These are phyloP conservation scores for Anthrax anthrax DNA, from an alignment of 2,888 invertebrate species.

Conservation along the genomic window DNA sequence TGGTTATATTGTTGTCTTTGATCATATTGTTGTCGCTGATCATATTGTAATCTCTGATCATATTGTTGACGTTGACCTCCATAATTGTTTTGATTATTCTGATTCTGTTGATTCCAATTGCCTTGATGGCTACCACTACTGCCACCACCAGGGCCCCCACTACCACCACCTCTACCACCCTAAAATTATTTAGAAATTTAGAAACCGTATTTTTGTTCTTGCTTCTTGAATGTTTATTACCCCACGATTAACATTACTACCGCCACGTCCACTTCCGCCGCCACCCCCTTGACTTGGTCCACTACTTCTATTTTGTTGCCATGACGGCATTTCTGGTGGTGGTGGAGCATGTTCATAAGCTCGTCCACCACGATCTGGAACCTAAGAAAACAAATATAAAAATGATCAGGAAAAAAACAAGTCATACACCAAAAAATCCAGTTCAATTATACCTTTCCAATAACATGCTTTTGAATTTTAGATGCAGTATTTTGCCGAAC, in stretches of 20 bases:
- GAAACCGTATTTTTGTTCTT: not conserved
- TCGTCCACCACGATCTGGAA: conserved; percentile 89
- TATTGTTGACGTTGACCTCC: conserved; percentile 19
- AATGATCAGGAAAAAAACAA: not conserved
- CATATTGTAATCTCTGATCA: conserved; percentile 13
- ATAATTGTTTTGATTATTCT: conserved; percentile 7
- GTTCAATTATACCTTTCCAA: conserved; percentile 50
- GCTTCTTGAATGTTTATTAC: conserved; percentile 2
- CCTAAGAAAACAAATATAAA: conserved; percentile 35
- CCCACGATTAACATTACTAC: conserved; percentile 15
- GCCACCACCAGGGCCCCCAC: conserved; percentile 16
- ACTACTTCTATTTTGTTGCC: conserved; percentile 55
- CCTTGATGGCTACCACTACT: conserved; percentile 16
- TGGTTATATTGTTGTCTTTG: conserved; percentile 10
- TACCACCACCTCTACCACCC: not conserved
- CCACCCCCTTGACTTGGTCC: conserved; percentile 34
- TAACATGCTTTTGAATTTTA: conserved; percentile 74
- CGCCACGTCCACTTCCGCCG: conserved; percentile 22
- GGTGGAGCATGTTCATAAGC: conserved; percentile 84
- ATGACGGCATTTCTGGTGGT: conserved; percentile 94
- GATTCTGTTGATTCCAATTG: conserved; percentile 7
- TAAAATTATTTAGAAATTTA: not conserved
- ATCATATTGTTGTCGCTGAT: conserved; percentile 9
- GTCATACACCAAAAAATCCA: too few species aligned
- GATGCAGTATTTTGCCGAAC: conserved; percentile 76